Evolutionary conservation across 2,888 invertebrate species (phyloP), one percentile per base, ranked within the genome.

Genomic region (Heterodera filipjevi): DNA sequence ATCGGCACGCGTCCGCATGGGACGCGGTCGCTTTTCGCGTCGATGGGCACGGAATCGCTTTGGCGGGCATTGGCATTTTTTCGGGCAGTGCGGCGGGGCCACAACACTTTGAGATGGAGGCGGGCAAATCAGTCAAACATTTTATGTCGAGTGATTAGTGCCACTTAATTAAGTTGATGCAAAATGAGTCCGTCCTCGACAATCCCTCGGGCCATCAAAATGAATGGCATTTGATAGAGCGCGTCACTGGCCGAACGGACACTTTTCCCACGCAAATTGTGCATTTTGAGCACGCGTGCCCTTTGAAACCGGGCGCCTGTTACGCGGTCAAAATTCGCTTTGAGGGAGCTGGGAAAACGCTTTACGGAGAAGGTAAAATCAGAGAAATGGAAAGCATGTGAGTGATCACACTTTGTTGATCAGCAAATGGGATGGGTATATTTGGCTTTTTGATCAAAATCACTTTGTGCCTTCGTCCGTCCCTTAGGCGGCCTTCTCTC

Each of bases 1-100:
- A 96, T 16, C 95, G 96, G 0, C 98, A 98, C 91, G 96, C 96
- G 0, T 94, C 98, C 19, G 83, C 85, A 16, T 95, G 96, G 0
- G 98, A 99, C 91, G 96, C 96, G 0, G 94, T 99, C 19, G 83
- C 85, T 1, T 86, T 89, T 71, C 80, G 84, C 53, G 96, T 97
- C 16, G 96, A 98, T 91, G 92, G 94, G 32, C 92, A 94, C 0
- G 96, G 96, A 2, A 93, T 97, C 71, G 93, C 94, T 35, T 92
- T 98, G 66, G 94, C 94, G 44, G 98, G 97, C 0, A 94, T 94
- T 5, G 94, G 94, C 86, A 93, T 96, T 46, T 98, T 95, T 89
- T 94, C 94, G 0, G 96, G 71, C 32, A 49, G 27, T 30, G n/a
- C 70, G 46, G 19, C 44, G 32, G 53, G 49, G 35, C 49, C 35